These are phyloP conservation scores for Drosophila falleni DNA, from an alignment of 2,888 invertebrate species.

Conservation along the genomic window DNA sequence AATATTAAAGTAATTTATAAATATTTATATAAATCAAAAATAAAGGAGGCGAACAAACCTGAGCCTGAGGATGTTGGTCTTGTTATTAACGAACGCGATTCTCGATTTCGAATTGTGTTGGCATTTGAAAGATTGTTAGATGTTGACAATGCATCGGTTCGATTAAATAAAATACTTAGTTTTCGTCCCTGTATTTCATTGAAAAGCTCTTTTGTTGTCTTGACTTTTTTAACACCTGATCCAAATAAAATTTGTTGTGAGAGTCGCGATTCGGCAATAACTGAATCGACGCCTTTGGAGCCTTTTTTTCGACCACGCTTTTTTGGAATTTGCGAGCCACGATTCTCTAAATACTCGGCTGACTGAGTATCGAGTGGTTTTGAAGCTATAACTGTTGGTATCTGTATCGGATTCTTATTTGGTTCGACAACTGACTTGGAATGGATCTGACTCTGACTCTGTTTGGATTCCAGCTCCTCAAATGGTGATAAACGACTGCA, in stretches of 20 bases:
- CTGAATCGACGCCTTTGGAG: constrained; percentile 84
- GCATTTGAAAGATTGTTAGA: constrained; percentile 56
- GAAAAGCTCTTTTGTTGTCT: constrained; percentile 85
- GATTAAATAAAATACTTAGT: constrained; percentile 52
- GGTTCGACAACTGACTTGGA: constrained; percentile 55
- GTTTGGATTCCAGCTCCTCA: constrained; percentile 66
- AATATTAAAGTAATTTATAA: constrained; percentile 5
- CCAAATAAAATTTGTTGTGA: constrained; percentile 82
- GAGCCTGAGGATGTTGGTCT: constrained; percentile 82
- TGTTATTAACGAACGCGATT: constrained; percentile 35
- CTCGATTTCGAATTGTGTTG: constrained; percentile 20
- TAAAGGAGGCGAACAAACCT: constrained; percentile 61
- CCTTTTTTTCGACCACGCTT: constrained; percentile 85
- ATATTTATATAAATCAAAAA: neutral
- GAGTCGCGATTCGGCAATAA: constrained; percentile 81
- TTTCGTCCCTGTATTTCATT: constrained; percentile 85
- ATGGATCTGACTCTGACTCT: constrained; percentile 21
- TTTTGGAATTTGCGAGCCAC: constrained; percentile 66
- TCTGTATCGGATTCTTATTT: constrained; percentile 12
- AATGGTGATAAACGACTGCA: constrained; percentile 75
- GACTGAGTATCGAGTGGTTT: constrained; percentile 14
- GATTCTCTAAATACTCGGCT: constrained; percentile 9
- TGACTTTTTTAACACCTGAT: constrained; percentile 83
- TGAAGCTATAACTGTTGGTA: neutral
- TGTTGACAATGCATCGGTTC: constrained; percentile 58